A percentile compares a stretch with the other conserved stretches of the same genome.
These are phyloP conservation scores for Opisthograptis luteolata DNA, from an alignment of 2,888 invertebrate genomes.

Conservation along the genomic window DNA sequence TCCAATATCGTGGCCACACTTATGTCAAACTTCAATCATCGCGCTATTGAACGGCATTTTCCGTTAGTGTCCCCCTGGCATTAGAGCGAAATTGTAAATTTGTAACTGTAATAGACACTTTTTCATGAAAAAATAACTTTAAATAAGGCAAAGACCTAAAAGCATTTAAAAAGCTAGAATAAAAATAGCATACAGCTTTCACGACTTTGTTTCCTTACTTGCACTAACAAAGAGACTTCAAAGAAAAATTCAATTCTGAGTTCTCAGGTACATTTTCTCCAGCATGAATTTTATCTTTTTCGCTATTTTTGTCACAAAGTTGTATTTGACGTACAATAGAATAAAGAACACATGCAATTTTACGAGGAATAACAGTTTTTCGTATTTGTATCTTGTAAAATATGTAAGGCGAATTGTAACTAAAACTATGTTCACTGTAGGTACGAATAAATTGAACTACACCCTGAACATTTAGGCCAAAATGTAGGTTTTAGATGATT, in stretches of 20 bases:
- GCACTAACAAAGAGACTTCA: slow-evolving; percentile 53
- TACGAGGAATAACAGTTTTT: too few relatives aligned
- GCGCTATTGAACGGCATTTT: too few relatives aligned
- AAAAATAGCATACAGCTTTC: slow-evolving; percentile 49
- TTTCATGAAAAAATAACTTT: slow-evolving; percentile 21
- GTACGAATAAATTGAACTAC: too few relatives aligned
- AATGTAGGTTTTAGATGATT: too few relatives aligned
- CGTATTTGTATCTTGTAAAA: too few relatives aligned
- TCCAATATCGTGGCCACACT: too few relatives aligned
- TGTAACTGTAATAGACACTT: background rate
- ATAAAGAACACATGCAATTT: too few relatives aligned
- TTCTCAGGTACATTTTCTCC: slow-evolving; percentile 46
- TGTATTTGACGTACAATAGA: background rate
- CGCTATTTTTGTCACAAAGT: background rate
- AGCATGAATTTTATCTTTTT: slow-evolving; percentile 10
- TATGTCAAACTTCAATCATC: too few relatives aligned
- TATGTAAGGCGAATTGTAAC: too few relatives aligned
- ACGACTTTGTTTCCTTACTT: slow-evolving; percentile 50
- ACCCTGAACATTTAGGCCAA: too few relatives aligned
- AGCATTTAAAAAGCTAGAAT: slow-evolving; percentile 30
- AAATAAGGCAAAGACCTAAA: slow-evolving; percentile 33
- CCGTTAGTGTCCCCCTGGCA: too few relatives aligned
- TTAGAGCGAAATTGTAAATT: background rate
- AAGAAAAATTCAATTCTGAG: slow-evolving; percentile 55
- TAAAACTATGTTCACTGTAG: too few relatives aligned